Evolutionary conservation across 2,113 vertebrate genomes (phyloP).

Genomic region (Chelonoidis abingdonii): DNA sequence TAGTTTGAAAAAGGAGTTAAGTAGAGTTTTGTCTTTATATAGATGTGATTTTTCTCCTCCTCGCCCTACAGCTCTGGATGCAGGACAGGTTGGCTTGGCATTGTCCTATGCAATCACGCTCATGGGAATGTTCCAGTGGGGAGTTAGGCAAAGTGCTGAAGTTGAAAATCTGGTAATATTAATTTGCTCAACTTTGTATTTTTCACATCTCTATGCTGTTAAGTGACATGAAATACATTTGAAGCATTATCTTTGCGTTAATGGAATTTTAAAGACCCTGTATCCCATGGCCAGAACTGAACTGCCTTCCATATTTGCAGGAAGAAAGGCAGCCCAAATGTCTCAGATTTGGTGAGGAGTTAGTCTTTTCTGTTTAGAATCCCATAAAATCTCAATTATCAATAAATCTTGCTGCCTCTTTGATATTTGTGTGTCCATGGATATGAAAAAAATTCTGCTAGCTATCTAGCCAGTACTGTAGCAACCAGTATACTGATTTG

Average conservation of each 20-base stretch:
- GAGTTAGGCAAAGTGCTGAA: conserved; percentile 94
- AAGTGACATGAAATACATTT: conserved; percentile 53
- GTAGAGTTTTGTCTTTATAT: neutral
- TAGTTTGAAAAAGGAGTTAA: neutral
- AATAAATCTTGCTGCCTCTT: neutral
- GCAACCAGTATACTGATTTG: neutral
- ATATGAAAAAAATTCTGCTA: neutral
- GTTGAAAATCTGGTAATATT: conserved; percentile 94
- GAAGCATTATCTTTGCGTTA: conserved; percentile 58
- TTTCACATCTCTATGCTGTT: conserved; percentile 32
- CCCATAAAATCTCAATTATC: fast-evolving
- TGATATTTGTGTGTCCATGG: neutral
- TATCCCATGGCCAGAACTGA: neutral
- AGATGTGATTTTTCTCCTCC: neutral
- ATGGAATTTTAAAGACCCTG: neutral
- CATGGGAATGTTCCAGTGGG: conserved; percentile 97
- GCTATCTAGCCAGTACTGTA: neutral
- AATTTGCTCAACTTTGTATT: conserved; percentile 31
- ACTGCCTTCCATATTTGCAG: neutral
- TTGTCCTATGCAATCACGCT: conserved; percentile 92
- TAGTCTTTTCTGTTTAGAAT: neutral
- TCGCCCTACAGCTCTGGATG: conserved; percentile 82
- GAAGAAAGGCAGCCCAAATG: neutral
- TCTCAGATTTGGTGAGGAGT: neutral
- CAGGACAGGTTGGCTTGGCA: conserved; percentile 90